Base-by-base conservation (phyloP, 2,113 vertebrate genomes). In the Baryphthengus martii region DNA sequence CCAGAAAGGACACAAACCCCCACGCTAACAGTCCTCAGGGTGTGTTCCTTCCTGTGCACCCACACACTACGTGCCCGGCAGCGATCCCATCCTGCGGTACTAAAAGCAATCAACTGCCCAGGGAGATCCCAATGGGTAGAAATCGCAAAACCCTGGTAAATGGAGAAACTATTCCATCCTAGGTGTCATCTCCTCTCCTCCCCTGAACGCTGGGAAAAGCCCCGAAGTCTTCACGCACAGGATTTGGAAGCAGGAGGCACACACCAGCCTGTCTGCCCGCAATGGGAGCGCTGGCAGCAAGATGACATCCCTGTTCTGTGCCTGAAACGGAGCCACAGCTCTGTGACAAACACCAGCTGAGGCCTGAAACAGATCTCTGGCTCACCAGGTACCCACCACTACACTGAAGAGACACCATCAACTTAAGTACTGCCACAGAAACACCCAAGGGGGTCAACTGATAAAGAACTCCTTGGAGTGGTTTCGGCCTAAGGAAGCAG, bases 51-150 rank as follows among this genome's bases (percentile, higher is more conserved):
- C 53, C 53, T 18, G 3, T 6, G 40, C 52, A 37, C 33, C 56
- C 33, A 31, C 76, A 68, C 18, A 13, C 53, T 26, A n/a, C 10
- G 3, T 16, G 33, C 45, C 47, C 47, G 44, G 24, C 62, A 50
- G 16, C 1, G 4, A n/a, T 8, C 20, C 26, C 58, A 3, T 5
- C 31, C 5, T 3, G 13, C 31, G 42, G 25, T 13, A 14, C 33
- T 24, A 28, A 71, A 17, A 25, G 8, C 11, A n/a, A 55, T 26
- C 53, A 62, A 45, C 56, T 39, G 45, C 45, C 5, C 58, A 45
- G 28, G 17, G 15, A 49, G 71, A 55, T 26, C 11, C 42, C 37
- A 59, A 18, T 2, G 8, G 31, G 35, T 21, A 37, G 12, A 23
- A 52, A 29, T 3, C 6, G 13, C 16, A 53, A 19, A 59, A 17